Evolutionary conservation across 2,797 vertebrate genomes (phyloP), one percentile per base, ranked within the genome.

Genomic region (Sternarchorhynchus goeldii): DNA sequence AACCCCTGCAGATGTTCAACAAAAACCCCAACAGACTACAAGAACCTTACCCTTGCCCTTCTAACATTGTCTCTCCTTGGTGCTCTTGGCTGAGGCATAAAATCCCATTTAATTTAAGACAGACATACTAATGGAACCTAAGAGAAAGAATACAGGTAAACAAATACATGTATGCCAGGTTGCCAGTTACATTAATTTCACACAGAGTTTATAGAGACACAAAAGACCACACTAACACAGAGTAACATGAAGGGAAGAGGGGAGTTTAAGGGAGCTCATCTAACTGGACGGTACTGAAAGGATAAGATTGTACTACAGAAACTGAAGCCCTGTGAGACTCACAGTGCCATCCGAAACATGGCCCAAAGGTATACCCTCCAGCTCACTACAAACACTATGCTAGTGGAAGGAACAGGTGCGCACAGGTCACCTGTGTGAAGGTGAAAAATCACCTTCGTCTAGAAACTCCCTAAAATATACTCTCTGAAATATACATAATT

Each of bases 121-220:
- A 97, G 94, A 98, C 95, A 98, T 96, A 97, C 94, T 97, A 98
- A 96, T 88, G 96, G 96, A 89, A 98, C 97, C 97, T 98, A 95
- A 94, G 96, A 95, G 93, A 97, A 99, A 98, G 95, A 98, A 97
- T 96, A 98, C 96, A 98, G 93, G 94, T 96, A 92, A 98, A 96
- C 94, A 92, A 95, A 94, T 93, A 95, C 92, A 93, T 84, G 79
- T 90, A 86, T 87, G 91, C 88, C 90, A 94, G 87, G 89, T 89
- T 86, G 82, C 55, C 85, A 90, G 57, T 83, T 32, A 85, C 77
- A 89, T 88, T 86, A 67, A 81, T 89, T 81, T 77, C 68, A 86
- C 71, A 90, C 76, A 90, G 75, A 78, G 87, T 87, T 91, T 83
- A 84, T 77, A 92, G 87, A 90, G 81, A 90, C 66, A 76, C 53